Conservation (phyloP, 1,140 invertebrate genomes). For the Rhopalosiphum maidis region DNA sequence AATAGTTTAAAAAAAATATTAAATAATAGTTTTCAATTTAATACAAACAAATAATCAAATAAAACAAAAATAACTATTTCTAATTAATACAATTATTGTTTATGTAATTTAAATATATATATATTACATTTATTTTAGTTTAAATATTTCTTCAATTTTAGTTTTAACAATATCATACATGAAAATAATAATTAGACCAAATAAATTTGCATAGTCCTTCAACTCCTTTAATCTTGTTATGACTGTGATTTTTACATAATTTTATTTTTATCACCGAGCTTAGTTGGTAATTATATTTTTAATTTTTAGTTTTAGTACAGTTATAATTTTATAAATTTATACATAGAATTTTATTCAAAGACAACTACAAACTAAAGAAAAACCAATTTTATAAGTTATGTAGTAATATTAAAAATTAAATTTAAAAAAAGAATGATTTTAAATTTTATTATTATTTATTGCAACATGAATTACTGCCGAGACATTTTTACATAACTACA, state of each 20-base stretch:
- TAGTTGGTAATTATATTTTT: not conserved
- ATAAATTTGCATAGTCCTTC: not conserved
- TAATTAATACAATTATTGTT: not conserved
- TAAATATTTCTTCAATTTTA: not conserved
- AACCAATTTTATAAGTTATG: too few relatives aligned
- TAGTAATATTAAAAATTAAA: not conserved
- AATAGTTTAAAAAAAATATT: not conserved
- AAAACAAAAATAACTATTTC: not conserved
- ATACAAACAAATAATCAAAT: not conserved
- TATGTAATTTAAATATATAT: not conserved
- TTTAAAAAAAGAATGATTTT: not conserved
- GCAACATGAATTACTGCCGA: not conserved
- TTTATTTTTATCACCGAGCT: not conserved
- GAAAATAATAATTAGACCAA: not conserved
- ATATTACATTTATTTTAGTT: not conserved
- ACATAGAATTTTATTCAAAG: not conserved
- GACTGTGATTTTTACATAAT: not conserved
- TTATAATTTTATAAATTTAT: too few relatives aligned
- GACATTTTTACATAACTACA: not conserved
- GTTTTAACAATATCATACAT: not conserved
- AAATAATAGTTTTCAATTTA: not conserved
- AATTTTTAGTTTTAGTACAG: too few relatives aligned
- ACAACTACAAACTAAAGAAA: not conserved
- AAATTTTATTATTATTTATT: not conserved
- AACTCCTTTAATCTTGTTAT: not conserved